phyloP scores from a whole-genome alignment of 1,140 invertebrate species.

The Pseudomyrmex dendroicus region DNA sequence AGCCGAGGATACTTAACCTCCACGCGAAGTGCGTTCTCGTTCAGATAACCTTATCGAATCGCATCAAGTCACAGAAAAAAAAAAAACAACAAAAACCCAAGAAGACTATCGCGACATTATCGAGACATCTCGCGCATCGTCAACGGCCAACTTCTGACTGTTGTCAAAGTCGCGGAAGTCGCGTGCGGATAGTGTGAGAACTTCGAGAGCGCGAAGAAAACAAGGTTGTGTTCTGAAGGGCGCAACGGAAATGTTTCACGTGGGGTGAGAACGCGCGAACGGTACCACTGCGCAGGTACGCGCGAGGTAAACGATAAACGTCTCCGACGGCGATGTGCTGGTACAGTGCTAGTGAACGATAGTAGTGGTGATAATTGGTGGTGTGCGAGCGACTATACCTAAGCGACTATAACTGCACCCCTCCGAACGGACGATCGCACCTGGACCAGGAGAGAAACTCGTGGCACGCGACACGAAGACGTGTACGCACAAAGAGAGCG shows the following conservation, averaged over 20 bases:
- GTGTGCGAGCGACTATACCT: conserved; percentile 12
- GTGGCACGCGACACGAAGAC: conserved; percentile 64
- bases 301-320: neutral
- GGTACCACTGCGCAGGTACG: conserved; percentile 61
- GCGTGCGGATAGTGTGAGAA: neutral
- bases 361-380: conserved; percentile 49
- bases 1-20: conserved; percentile 29
- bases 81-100: no score
- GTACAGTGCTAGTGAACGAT: conserved; percentile 45
- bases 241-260: conserved; percentile 52
- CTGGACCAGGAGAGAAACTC: conserved; percentile 65
- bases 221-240: neutral
- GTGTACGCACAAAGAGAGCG: neutral
- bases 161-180: conserved; percentile 1
- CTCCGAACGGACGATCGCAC: conserved; percentile 53
- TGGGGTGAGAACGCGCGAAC: conserved; percentile 52
- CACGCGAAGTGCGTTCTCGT: conserved; percentile 3
- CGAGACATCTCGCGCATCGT: neutral
- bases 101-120: conserved; percentile 9
- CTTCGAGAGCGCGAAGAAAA: neutral
- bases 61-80: neutral
- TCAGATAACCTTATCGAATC: neutral
- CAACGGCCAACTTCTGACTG: conserved; percentile 8
- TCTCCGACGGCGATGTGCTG: conserved; percentile 35
- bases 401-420: neutral